phyloP scores from a whole-genome alignment of 1,140 invertebrate species.

The Lepeophtheirus salmonis region DNA sequence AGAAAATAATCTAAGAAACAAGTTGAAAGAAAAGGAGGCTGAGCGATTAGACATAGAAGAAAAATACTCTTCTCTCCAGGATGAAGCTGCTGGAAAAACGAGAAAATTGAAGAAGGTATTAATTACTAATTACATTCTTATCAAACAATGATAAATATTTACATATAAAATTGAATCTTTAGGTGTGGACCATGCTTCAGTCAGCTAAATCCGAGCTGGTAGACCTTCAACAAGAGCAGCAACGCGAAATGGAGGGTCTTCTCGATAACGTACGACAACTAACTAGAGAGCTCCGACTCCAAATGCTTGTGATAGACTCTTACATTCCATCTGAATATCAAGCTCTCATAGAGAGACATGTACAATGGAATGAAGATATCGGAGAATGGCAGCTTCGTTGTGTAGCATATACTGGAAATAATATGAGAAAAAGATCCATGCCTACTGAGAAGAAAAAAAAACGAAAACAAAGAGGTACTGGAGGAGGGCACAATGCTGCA shows the following conservation, averaged over 20 bases:
- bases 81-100: conserved; percentile 74
- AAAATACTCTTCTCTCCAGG: conserved; percentile 77
- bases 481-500: background rate
- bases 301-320: conserved; percentile 56
- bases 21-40: conserved; percentile 43
- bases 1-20: conserved; percentile 59
- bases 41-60: conserved; percentile 90
- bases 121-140: background rate
- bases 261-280: conserved; percentile 76
- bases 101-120: conserved; percentile 63
- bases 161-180: background rate
- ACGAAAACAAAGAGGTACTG: background rate
- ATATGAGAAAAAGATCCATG: conserved; percentile 54
- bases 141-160: background rate
- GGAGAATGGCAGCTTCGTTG: conserved; percentile 95
- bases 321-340: conserved; percentile 84
- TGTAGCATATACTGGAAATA: conserved; percentile 96
- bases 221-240: conserved; percentile 80
- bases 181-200: conserved; percentile 53
- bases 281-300: conserved; percentile 69
- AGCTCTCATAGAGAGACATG: conserved; percentile 75
- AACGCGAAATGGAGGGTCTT: conserved; percentile 84
- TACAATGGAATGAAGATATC: conserved; percentile 92
- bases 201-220: conserved; percentile 64
- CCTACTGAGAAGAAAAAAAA: conserved; percentile 6